A percentile compares a stretch with the other conserved stretches of the same genome.
These are phyloP conservation scores for Heterodera carotae DNA, from an alignment of 1,140 invertebrate genomes.

Conservation along the genomic window DNA sequence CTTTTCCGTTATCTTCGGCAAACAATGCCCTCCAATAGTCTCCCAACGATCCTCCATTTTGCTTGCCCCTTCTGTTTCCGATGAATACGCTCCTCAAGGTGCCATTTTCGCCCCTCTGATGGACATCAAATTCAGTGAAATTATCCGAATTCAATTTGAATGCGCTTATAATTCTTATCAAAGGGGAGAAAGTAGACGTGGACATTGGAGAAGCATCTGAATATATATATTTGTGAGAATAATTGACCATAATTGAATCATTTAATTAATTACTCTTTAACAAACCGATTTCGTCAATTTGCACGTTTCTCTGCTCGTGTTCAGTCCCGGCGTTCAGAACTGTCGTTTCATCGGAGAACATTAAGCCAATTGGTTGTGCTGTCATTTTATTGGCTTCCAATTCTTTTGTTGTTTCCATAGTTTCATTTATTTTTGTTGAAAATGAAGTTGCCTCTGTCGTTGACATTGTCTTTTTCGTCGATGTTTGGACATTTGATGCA, in stretches of 20 bases:
- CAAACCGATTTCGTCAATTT: constrained; percentile 4
- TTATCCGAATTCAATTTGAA: background rate
- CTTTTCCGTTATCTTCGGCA: background rate
- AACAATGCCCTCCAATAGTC: background rate
- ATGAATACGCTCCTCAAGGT: background rate
- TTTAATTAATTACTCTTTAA: no score
- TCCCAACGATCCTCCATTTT: background rate
- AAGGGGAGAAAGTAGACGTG: background rate
- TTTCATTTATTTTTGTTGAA: background rate
- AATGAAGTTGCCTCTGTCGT: background rate
- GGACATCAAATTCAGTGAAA: background rate
- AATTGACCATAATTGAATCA: background rate
- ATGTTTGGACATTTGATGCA: background rate
- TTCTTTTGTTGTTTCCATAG: no score
- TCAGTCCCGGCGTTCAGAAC: background rate
- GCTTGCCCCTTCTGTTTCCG: background rate
- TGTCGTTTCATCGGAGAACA: background rate
- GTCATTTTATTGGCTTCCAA: no score
- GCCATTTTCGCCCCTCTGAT: background rate
- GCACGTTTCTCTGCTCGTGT: background rate
- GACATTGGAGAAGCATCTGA: background rate
- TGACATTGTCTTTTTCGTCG: background rate
- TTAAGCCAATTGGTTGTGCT: no score
- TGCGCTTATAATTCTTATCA: background rate
- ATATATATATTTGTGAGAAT: background rate